Evolutionary conservation across 2,888 invertebrate genomes (phyloP).

Genomic region (Polydrusus cervinus): DNA sequence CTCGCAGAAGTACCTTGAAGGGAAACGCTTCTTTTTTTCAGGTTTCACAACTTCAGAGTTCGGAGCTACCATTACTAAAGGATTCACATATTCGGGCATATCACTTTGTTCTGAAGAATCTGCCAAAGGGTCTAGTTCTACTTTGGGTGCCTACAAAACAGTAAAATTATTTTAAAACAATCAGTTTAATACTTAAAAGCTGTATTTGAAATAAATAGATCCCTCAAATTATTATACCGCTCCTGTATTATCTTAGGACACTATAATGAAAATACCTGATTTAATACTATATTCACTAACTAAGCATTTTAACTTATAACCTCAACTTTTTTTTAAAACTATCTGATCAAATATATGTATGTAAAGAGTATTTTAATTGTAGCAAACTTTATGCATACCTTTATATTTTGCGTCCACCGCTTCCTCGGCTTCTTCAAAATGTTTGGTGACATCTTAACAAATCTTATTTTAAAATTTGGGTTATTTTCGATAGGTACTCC

Average conservation of each 20-base stretch:
- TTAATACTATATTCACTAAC: too few relatives aligned
- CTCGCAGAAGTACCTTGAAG: constrained; percentile 47
- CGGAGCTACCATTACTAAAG: not conserved
- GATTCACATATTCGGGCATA: not conserved
- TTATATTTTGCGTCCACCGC: not conserved
- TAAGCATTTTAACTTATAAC: too few relatives aligned
- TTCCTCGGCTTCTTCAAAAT: constrained; percentile 5
- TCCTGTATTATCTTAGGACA: too few relatives aligned
- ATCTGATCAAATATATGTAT: too few relatives aligned
- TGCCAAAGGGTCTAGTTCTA: constrained; percentile 11
- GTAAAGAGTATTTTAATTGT: too few relatives aligned
- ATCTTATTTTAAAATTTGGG: not conserved
- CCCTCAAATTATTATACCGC: too few relatives aligned
- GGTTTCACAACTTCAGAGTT: not conserved
- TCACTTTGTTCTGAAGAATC: not conserved
- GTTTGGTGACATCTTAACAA: not conserved
- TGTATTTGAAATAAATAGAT: too few relatives aligned
- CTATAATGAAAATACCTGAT: too few relatives aligned
- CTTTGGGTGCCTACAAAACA: not conserved
- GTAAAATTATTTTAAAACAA: too few relatives aligned
- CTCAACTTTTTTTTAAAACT: too few relatives aligned
- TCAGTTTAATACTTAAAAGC: too few relatives aligned
- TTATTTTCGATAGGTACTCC: not conserved
- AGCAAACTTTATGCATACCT: not conserved
- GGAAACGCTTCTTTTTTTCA: not conserved